Evolutionary conservation across 2,113 vertebrate species (phyloP).

Genomic region (Xenopus tropicalis): DNA sequence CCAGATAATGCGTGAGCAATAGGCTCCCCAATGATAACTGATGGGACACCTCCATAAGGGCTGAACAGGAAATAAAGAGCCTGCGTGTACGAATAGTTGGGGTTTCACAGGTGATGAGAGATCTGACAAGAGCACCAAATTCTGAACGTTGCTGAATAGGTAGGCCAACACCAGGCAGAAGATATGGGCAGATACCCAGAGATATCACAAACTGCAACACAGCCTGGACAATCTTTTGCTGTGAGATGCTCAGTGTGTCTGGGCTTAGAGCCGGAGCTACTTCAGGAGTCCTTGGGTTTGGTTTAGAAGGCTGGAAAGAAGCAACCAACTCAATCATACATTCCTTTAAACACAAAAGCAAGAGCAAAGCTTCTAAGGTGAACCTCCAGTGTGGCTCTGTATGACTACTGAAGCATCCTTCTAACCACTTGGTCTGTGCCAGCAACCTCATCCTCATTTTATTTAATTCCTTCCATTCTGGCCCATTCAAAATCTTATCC

Average conservation of each 20-base stretch:
- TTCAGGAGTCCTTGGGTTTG: constrained; percentile 57
- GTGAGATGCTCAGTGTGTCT: constrained; percentile 76
- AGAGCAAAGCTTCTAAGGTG: constrained; percentile 69
- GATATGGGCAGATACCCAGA: constrained; percentile 78
- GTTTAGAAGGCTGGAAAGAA: constrained; percentile 50
- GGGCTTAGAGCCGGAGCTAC: constrained; percentile 75
- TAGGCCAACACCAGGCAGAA: constrained; percentile 76
- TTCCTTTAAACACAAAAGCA: constrained; percentile 70
- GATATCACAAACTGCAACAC: constrained; percentile 79
- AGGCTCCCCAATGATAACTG: constrained; percentile 67
- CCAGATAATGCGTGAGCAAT: constrained; percentile 78
- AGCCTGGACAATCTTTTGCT: constrained; percentile 70
- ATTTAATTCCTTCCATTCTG: constrained; percentile 54
- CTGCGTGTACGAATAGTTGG: constrained; percentile 44
- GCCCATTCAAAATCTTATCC: constrained; percentile 60
- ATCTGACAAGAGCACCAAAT: constrained; percentile 68
- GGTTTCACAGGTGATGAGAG: constrained; percentile 40
- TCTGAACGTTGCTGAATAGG: constrained; percentile 66
- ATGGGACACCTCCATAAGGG: constrained; percentile 64
- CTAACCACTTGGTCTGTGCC: constrained; percentile 51
- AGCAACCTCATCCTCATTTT: constrained; percentile 54
- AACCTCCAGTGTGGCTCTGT: constrained; percentile 71
- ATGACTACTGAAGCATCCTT: constrained; percentile 11
- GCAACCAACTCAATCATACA: constrained; percentile 63
- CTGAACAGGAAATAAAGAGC: constrained; percentile 58